Conservation (phyloP, 2,797 vertebrate species). For the Simalia tracyae region DNA sequence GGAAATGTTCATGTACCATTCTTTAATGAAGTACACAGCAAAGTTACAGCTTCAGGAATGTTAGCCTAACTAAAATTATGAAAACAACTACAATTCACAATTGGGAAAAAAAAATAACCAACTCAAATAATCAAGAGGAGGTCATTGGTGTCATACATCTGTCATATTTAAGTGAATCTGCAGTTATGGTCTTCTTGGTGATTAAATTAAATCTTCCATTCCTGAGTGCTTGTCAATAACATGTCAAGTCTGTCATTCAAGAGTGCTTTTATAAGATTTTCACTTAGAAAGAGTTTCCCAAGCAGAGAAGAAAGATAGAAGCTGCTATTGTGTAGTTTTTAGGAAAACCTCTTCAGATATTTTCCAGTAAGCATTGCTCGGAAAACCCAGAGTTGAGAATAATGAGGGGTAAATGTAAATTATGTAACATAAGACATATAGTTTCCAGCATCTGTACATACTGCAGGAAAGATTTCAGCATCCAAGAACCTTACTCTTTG, state of each 20-base stretch:
- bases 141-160: constrained; percentile 18
- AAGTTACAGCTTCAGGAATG: background rate
- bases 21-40: background rate
- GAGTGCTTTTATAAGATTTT: background rate
- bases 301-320: background rate
- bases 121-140: constrained; percentile 14
- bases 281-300: background rate
- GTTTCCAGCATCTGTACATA: background rate
- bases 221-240: constrained; percentile 10
- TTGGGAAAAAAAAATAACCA: background rate
- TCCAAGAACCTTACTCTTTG: background rate
- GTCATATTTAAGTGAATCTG: constrained; percentile 28
- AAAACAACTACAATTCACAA: background rate
- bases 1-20: background rate
- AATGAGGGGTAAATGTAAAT: background rate
- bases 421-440: background rate
- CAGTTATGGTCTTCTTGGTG: background rate
- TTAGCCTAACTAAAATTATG: constrained; percentile 3
- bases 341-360: background rate
- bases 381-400: background rate
- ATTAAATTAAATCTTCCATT: constrained; percentile 28
- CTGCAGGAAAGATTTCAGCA: background rate
- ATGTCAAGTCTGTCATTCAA: constrained; percentile 20
- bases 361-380: background rate
- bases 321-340: background rate